phyloP scores from a whole-genome alignment of 2,888 invertebrate species.

The Noctua comes region DNA sequence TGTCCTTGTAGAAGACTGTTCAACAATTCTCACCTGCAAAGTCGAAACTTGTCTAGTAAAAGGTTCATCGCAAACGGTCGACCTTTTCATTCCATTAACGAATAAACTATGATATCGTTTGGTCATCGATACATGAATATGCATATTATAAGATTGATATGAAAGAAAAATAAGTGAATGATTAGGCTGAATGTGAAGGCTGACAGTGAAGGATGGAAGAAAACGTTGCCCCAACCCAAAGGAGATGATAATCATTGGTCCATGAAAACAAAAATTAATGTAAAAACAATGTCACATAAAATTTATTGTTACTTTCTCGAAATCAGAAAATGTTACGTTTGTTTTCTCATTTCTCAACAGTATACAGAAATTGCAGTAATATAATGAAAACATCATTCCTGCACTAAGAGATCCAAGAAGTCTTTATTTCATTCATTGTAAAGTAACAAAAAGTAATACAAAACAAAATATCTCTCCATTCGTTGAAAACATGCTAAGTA shows the following conservation, averaged over 20 bases:
- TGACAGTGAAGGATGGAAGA: not conserved
- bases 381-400: not conserved
- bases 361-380: too few species aligned
- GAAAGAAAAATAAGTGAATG: not conserved
- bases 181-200: not conserved
- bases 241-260: not conserved
- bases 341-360: too few species aligned
- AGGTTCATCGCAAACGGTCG: too few species aligned
- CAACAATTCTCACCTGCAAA: not conserved
- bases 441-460: conserved; percentile 20
- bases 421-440: not conserved
- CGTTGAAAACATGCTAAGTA: conserved; percentile 23
- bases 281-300: not conserved
- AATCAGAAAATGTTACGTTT: not conserved
- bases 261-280: not conserved
- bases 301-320: not conserved
- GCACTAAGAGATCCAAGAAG: not conserved
- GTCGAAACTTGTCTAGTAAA: not conserved
- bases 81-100: not conserved
- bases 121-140: not conserved
- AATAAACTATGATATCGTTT: not conserved
- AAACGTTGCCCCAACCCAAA: not conserved
- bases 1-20: not conserved
- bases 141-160: not conserved
- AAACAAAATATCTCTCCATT: conserved; percentile 29